Evolutionary conservation across 2,113 vertebrate genomes (phyloP).

Genomic region (Solea solea): DNA sequence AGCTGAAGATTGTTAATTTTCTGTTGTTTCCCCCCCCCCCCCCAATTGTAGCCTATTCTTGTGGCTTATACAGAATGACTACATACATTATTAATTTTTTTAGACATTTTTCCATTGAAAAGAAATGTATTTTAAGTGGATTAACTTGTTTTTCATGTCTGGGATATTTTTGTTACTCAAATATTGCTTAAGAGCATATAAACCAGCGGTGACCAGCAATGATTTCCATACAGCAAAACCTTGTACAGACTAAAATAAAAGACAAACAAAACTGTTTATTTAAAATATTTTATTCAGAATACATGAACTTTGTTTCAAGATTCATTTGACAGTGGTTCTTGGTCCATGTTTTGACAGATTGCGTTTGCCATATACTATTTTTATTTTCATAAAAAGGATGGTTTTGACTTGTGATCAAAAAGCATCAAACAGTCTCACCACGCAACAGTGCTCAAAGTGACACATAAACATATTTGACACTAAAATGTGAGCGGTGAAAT

Average conservation of each 20-base stretch:
- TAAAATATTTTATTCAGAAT: constrained; percentile 54
- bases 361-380: too few relatives aligned
- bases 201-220: not conserved
- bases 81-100: not conserved
- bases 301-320: constrained; percentile 38
- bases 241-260: not conserved
- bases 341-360: constrained; percentile 4
- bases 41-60: not conserved
- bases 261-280: constrained; percentile 26
- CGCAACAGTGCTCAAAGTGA: constrained; percentile 56
- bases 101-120: too few relatives aligned
- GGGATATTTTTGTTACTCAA: not conserved
- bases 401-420: too few relatives aligned
- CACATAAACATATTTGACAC: constrained; percentile 23
- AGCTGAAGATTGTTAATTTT: not conserved
- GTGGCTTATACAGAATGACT: not conserved
- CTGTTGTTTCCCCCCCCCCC: too few relatives aligned
- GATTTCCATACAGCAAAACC: not conserved
- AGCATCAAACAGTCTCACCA: constrained; percentile 4
- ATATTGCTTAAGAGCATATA: constrained; percentile 25
- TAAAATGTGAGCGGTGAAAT: constrained; percentile 25
- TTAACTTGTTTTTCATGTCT: not conserved
- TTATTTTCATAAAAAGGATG: too few relatives aligned
- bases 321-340: not conserved
- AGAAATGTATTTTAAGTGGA: not conserved